Percentiles rank a stretch among this genome's conserved stretches.
phyloP scores from a whole-genome alignment of 2,888 invertebrate genomes.

The Corbicula japonica region DNA sequence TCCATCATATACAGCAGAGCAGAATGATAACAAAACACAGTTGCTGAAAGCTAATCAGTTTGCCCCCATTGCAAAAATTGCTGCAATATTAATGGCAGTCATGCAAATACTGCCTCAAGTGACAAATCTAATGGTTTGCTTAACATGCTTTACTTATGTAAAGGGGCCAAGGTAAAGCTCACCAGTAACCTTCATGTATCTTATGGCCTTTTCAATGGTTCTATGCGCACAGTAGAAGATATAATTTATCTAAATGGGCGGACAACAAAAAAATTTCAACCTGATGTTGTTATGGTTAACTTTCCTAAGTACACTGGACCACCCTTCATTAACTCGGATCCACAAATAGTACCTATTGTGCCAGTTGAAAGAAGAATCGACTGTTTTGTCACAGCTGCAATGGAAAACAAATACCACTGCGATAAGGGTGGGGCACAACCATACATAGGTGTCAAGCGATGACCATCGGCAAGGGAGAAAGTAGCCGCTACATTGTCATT shows the following conservation, averaged over 20 bases:
- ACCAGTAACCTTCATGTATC: slow-evolving; percentile 54
- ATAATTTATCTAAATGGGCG: slow-evolving; percentile 55
- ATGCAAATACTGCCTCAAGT: slow-evolving; percentile 32
- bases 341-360: slow-evolving; percentile 50
- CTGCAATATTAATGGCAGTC: slow-evolving; percentile 35
- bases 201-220: slow-evolving; percentile 67
- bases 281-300: slow-evolving; percentile 67
- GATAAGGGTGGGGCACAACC: slow-evolving; percentile 58
- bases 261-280: slow-evolving; percentile 37
- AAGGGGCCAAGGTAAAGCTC: slow-evolving; percentile 59
- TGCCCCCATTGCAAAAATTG: slow-evolving; percentile 55
- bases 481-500: slow-evolving; percentile 31
- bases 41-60: slow-evolving; percentile 33
- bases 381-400: slow-evolving; percentile 46
- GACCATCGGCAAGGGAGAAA: slow-evolving; percentile 54
- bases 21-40: slow-evolving; percentile 38
- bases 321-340: slow-evolving; percentile 33
- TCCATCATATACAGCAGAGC: slow-evolving; percentile 49
- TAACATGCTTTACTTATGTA: slow-evolving; percentile 41
- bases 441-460: slow-evolving; percentile 57
- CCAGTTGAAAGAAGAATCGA: slow-evolving; percentile 55
- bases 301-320: slow-evolving; percentile 58
- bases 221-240: slow-evolving; percentile 52
- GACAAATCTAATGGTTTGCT: slow-evolving; percentile 55
- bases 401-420: slow-evolving; percentile 56